Percentiles rank a stretch among this genome's conserved stretches.
These are phyloP conservation scores for Thalassoma bifasciatum DNA, from an alignment of 2,113 vertebrate genomes.

Conservation along the genomic window DNA sequence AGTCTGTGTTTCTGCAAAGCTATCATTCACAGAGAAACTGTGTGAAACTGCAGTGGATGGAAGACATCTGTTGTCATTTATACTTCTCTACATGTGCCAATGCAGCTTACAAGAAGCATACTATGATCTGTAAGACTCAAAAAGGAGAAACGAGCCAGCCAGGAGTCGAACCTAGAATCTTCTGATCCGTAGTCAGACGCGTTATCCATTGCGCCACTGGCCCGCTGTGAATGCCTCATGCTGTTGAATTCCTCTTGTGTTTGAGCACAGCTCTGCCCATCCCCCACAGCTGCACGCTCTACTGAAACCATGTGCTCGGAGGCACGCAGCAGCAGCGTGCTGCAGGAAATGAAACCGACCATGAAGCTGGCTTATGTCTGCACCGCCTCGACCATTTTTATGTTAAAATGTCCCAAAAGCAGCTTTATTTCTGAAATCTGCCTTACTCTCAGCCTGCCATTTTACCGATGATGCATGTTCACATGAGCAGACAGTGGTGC, in stretches of 20 bases:
- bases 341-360: neutral
- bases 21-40: neutral
- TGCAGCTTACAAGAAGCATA: neutral
- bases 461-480: neutral
- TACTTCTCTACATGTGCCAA: neutral
- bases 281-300: neutral
- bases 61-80: neutral
- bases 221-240: rapidly evolving
- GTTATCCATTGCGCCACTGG: slow-evolving; percentile 78
- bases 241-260: neutral
- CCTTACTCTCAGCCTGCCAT: neutral
- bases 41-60: neutral
- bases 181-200: slow-evolving; percentile 91
- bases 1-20: neutral
- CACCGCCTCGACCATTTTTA: neutral
- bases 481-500: neutral
- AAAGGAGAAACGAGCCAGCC: slow-evolving; percentile 47
- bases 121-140: too few species aligned
- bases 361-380: slow-evolving; percentile 10
- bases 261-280: neutral
- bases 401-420: neutral
- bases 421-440: neutral
- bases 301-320: neutral
- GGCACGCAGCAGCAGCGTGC: neutral
- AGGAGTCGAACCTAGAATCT: slow-evolving; percentile 89